Base-by-base conservation (phyloP, 2,113 vertebrate species). In the Scomber scombrus region DNA sequence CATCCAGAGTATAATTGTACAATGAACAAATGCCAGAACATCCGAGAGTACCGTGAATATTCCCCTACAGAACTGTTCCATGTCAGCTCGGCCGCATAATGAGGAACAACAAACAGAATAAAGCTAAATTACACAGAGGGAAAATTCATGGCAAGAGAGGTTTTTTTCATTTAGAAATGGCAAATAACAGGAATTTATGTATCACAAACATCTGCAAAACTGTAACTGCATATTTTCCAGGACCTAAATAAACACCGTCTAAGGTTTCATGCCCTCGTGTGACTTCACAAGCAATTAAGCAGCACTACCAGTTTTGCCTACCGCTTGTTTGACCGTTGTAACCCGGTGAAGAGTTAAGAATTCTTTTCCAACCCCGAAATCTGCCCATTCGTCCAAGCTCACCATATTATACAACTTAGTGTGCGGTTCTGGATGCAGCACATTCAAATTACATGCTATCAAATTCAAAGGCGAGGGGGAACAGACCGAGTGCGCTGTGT, bases 371-470 rank as follows among this genome's bases (percentile, higher is more conserved):
- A 6, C 61, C 50, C 71, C 31, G 8, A 75, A 77, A 84, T 84
- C 55, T 64, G 69, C 56, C 72, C 46, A 13, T 79, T 40, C 21
- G 50, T 85, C 84, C 84, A 88, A 84, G 76, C 81, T 83, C 74
- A 84, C 89, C 80, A 85, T 75, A 81, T 92, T 92, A 93, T 88
- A 91, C 82, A 93, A 91, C 80, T 80, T 75, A 78, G 78, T 80
- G 64, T 90, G 90, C 43, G 90, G 92, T 93, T 94, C 91, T 93
- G 89, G 89, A 91, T 74, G 65, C 74, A 82, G 85, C 46, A 46
- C 89, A 84, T 91, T 92, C 85, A 94, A 95, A 94, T 93, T 90
- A 92, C 82, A 94, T 86, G 88, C 86, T 94, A 94, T 94, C 85
- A 10, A 76, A 92, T 94, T 92, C 89, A 93, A 93, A 90, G 54